Evolutionary conservation across 2,113 vertebrate species (phyloP).

Genomic region (Phalacrocorax brasilianus): DNA sequence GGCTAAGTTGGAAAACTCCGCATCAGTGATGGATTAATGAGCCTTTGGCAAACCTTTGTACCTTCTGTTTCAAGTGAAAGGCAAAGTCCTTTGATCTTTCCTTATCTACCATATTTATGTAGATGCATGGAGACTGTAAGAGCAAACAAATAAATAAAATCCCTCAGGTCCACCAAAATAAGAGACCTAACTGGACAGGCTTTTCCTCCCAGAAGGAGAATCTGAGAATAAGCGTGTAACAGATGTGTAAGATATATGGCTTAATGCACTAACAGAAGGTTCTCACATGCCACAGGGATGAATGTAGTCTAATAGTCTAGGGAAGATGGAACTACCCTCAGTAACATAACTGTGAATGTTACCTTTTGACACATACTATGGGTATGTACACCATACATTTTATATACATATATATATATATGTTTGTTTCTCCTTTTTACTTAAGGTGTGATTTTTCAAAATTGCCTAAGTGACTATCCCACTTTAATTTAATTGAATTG

Average conservation of each 20-base stretch:
- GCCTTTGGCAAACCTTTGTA: not conserved
- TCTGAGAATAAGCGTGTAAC: not conserved
- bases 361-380: not conserved
- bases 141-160: slow-evolving; percentile 6
- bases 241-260: not conserved
- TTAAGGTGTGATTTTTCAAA: not conserved
- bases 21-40: not conserved
- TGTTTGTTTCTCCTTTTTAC: not conserved
- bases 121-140: not conserved
- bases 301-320: not conserved
- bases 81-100: not conserved
- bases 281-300: not conserved
- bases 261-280: not conserved
- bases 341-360: not conserved
- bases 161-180: not conserved
- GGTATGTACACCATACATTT: not conserved
- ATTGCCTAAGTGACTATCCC: not conserved
- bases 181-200: not conserved
- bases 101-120: not conserved
- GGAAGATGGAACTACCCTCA: not conserved
- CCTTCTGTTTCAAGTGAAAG: not conserved
- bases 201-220: not conserved
- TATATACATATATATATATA: not conserved
- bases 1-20: not conserved
- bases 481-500: not conserved